phyloP scores from a whole-genome alignment of 2,113 vertebrate genomes.

The Alces alces region DNA sequence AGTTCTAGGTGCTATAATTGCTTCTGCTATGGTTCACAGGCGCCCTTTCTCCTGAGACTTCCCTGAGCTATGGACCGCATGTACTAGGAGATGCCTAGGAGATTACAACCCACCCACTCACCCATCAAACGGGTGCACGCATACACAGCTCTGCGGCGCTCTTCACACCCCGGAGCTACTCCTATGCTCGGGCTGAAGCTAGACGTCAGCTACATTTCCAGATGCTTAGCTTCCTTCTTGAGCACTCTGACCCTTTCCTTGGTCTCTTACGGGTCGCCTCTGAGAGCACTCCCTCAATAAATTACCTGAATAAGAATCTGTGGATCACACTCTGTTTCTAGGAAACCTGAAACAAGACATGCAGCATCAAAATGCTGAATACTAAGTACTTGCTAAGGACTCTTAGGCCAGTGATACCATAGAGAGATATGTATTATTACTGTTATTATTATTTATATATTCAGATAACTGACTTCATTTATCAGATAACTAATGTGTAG shows the following conservation, averaged over 20 bases:
- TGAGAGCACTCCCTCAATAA: not conserved
- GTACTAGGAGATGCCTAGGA: not conserved
- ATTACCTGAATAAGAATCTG: not conserved
- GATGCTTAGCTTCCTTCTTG: not conserved
- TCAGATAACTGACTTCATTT: not conserved
- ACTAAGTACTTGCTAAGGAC: not conserved
- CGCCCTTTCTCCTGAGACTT: not conserved
- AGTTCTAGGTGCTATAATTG: not conserved
- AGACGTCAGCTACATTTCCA: not conserved
- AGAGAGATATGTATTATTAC: not conserved
- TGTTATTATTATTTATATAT: not conserved
- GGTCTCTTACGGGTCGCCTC: not conserved
- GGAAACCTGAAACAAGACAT: not conserved
- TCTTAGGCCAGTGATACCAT: not conserved
- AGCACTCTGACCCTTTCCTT: not conserved
- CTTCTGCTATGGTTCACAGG: not conserved
- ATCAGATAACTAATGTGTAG: not conserved
- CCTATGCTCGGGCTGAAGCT: not conserved
- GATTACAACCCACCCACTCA: not conserved
- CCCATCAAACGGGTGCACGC: not conserved
- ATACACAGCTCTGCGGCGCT: not conserved
- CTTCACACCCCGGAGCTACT: not conserved
- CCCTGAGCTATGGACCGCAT: not conserved
- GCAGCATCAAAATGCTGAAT: not conserved
- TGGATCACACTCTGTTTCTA: not conserved